Base-by-base conservation (phyloP, 1,140 invertebrate genomes). In the Aphelenchoides fujianensis region DNA sequence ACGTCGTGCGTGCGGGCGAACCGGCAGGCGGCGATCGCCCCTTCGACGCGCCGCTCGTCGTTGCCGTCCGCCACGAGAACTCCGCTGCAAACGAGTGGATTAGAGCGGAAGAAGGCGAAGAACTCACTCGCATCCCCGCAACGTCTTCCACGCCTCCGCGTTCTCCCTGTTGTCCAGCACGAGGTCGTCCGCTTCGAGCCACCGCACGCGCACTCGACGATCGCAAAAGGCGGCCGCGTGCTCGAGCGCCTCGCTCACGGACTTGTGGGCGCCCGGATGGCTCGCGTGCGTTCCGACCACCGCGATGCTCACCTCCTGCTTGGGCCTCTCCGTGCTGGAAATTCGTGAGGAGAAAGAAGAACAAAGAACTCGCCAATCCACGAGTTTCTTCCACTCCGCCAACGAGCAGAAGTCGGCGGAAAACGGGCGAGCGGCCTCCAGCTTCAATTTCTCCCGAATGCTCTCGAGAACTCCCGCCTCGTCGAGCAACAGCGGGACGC, bases 251-350 rank as follows among this genome's bases (percentile, higher is more conserved):
- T 98, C 98, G 1, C 91, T 91, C 0, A 99, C 92, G 1, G 95
- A 98, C 0, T 94, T 91, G 84, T 99, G 99, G 0, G 95, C 91
- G 86, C 99, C 97, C 83, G 93, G 67, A 23, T 52, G 32, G 37
- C 84, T 92, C 91, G 94, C 97, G 81, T 99, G 99, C 87, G 99
- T 99, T 5, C 97, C 97, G n/a, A 99, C 97, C 16, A 99, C 86
- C 23, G 91, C 92, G 72, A 99, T 98, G 48, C 89, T 91, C 0
- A 97, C 91, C 82, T 91, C 89, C 76, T 91, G 90, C 12, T 90
- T 87, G 1, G 92, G 84, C 75, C 90, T 90, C 73, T 94, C 91
- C n/a, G 91, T 89, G 7, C 90, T 88, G 72, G 55, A 85, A n/a
- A n/a, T 69, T 27, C 57, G 34, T 1, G 16, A 9, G 32, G 2